Percentiles rank a stretch among this genome's conserved stretches.
Conservation (phyloP, 2,113 vertebrate genomes). For the Neolamprologus longior region DNA sequence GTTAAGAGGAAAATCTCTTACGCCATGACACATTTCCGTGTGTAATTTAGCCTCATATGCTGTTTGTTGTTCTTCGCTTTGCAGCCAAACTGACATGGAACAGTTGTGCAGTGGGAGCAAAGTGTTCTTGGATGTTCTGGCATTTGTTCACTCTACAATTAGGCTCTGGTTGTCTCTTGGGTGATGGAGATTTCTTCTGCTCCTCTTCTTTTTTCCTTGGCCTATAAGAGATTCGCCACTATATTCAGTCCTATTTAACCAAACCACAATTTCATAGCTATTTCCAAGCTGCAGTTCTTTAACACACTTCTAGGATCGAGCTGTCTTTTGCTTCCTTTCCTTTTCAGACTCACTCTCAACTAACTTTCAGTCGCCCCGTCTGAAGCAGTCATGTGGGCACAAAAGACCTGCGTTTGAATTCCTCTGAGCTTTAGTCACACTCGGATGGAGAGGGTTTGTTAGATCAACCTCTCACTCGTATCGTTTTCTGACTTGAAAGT, state of each 20-base stretch:
- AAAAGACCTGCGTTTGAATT: slow-evolving; percentile 46
- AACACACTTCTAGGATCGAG: not conserved
- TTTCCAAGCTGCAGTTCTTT: not conserved
- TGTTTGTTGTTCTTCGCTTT: slow-evolving; percentile 46
- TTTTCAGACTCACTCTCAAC: not conserved
- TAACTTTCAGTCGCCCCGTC: slow-evolving; percentile 19
- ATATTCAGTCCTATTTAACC: not conserved
- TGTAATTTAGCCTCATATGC: slow-evolving; percentile 37
- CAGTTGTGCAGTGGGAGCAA: slow-evolving; percentile 23
- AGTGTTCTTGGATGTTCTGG: slow-evolving; percentile 9
- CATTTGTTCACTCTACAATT: slow-evolving; percentile 17
- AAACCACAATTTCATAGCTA: not conserved
- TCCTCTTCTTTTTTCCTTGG: not conserved
- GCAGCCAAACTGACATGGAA: slow-evolving; percentile 50
- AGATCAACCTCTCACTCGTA: slow-evolving; percentile 33
- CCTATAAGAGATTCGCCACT: not conserved
- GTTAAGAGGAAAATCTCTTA: not conserved
- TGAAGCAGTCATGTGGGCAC: slow-evolving; percentile 43
- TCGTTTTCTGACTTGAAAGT: slow-evolving; percentile 48
- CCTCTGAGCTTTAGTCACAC: slow-evolving; percentile 55
- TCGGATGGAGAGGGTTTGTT: slow-evolving; percentile 45
- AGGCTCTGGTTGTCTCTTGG: slow-evolving; percentile 21
- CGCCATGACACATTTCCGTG: not conserved
- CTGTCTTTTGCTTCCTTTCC: slow-evolving; percentile 1
- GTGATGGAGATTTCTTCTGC: slow-evolving; percentile 23